Evolutionary conservation across 2,113 vertebrate genomes (phyloP).

Genomic region (Scolopax mira): DNA sequence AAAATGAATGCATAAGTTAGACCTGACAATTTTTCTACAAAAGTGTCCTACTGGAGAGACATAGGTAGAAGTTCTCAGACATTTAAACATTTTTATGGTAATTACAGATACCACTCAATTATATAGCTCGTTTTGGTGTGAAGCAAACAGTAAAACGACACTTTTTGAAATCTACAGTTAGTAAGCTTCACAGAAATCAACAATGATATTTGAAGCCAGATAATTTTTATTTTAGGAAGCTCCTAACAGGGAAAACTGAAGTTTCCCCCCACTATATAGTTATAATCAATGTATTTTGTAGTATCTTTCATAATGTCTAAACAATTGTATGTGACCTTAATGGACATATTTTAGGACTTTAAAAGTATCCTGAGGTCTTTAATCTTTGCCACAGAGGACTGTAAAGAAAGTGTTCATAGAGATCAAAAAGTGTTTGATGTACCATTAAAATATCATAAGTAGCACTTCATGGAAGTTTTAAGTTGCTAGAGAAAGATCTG

Average conservation of each 20-base stretch:
- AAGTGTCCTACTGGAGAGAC: neutral
- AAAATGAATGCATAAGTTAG: neutral
- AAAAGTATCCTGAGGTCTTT: neutral
- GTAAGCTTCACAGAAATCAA: neutral
- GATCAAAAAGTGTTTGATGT: neutral
- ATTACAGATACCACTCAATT: neutral
- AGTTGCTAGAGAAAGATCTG: neutral
- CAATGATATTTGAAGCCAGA: neutral
- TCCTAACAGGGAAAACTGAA: neutral
- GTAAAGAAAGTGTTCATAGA: neutral
- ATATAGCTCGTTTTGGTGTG: neutral
- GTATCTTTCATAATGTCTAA: neutral
- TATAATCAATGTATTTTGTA: neutral
- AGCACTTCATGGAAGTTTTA: neutral
- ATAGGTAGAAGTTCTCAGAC: neutral
- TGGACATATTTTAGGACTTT: neutral
- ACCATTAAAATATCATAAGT: neutral
- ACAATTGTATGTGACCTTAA: neutral
- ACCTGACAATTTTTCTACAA: neutral
- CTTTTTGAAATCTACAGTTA: neutral
- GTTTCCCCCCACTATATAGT: neutral
- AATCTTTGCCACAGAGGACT: neutral
- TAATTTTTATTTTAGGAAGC: neutral
- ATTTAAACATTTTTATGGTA: neutral
- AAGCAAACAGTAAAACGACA: neutral